These are phyloP conservation scores for Capreolus pygargus DNA, from an alignment of 2,113 vertebrate genomes.

Conservation along the genomic window DNA sequence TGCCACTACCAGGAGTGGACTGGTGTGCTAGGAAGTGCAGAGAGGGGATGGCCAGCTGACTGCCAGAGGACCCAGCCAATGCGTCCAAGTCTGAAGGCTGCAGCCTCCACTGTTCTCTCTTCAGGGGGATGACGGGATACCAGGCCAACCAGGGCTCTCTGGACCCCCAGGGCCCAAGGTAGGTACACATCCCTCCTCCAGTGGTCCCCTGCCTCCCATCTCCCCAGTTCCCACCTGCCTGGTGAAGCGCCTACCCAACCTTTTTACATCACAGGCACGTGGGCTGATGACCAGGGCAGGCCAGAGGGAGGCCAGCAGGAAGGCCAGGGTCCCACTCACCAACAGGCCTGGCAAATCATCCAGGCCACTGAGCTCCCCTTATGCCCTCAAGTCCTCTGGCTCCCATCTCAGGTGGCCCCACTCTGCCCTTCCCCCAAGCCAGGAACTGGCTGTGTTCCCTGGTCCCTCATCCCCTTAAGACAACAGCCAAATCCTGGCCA, in stretches of 20 bases:
- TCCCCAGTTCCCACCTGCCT: not conserved
- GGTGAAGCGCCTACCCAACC: not conserved
- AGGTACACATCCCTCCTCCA: not conserved
- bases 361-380: not conserved
- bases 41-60: too few relatives aligned
- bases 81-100: not conserved
- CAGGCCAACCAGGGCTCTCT: slow-evolving; percentile 85
- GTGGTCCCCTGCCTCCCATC: not conserved
- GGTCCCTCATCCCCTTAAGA: not conserved
- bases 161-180: slow-evolving; percentile 88
- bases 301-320: not conserved
- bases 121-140: slow-evolving; percentile 89
- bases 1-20: not conserved
- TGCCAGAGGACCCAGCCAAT: not conserved
- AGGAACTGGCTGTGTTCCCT: not conserved
- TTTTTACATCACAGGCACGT: fast-evolving
- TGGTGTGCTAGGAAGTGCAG: not conserved
- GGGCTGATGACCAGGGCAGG: not conserved
- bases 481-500: not conserved
- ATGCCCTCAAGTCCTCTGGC: not conserved
- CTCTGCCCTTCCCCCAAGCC: not conserved
- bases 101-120: slow-evolving; percentile 18
- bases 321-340: not conserved
- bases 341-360: not conserved
- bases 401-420: not conserved